A percentile compares a stretch with the other conserved stretches of the same genome.
Conservation (phyloP, 2,888 invertebrate genomes). For the Ligdia adustata region DNA sequence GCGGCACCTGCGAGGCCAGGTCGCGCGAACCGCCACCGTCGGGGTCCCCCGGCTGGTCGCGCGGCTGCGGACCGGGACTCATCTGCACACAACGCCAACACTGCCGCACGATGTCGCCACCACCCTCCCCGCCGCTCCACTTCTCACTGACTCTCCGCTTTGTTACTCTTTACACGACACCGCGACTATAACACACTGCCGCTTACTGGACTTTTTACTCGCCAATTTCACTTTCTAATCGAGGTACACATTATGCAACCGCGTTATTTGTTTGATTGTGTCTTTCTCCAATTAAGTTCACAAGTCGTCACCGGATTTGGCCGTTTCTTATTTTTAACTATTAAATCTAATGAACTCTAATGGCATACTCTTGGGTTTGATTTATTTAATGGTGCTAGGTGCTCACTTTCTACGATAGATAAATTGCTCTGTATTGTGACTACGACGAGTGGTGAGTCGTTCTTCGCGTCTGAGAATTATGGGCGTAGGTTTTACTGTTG, state of each 20-base stretch:
- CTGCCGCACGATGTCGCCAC: conserved; percentile 74
- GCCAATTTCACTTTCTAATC: conserved; percentile 34
- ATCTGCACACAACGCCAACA: conserved; percentile 82
- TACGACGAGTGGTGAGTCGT: conserved; percentile 23
- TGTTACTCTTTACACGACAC: conserved; percentile 36
- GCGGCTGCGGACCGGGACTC: conserved; percentile 80
- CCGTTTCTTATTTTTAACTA: conserved; percentile 23
- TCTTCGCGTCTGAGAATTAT: conserved; percentile 34
- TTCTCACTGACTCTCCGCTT: conserved; percentile 81
- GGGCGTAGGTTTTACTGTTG: conserved; percentile 30
- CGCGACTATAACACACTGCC: conserved; percentile 28
- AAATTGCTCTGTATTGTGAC: conserved; percentile 36
- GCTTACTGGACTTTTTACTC: conserved; percentile 22
- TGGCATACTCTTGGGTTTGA: conserved; percentile 33
- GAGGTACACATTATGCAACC: conserved; percentile 15
- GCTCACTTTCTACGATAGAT: conserved; percentile 43
- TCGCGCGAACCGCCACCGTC: conserved; percentile 73
- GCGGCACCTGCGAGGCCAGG: conserved; percentile 77
- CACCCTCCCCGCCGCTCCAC: conserved; percentile 76
- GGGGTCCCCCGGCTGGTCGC: conserved; percentile 71
- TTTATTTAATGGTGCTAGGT: conserved; percentile 37
- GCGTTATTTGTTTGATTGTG: conserved; percentile 12
- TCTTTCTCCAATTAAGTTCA: conserved; percentile 17
- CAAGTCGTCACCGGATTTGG: conserved; percentile 17
- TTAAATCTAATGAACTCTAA: conserved; percentile 37